Evolutionary conservation across 2,888 invertebrate genomes (phyloP), one percentile per base, ranked within the genome.

Genomic region (Synergus umbraculus): DNA sequence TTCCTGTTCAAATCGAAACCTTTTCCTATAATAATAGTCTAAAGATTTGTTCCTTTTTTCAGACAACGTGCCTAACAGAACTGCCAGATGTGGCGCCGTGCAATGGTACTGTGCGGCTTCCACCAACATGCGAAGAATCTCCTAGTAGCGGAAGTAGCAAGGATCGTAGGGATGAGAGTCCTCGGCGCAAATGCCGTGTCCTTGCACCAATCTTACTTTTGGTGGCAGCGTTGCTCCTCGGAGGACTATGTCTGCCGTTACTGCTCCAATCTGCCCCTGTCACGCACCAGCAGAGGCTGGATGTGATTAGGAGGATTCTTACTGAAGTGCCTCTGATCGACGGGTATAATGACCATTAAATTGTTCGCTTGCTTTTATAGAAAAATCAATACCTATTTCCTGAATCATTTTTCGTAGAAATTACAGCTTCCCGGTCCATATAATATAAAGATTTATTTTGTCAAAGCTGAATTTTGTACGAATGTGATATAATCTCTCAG

Each of bases 251-350:
- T 91, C 86, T 92, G 81, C 92, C 92, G 67, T 86, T 92, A 84
- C 88, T 92, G 80, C 88, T 92, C 77, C 90, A 91, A 89, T 88
- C 91, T 86, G 89, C 92, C 87, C 89, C 93, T 91, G 91, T 89
- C 82, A 92, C 91, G 79, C 94, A 94, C 79, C 94, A 95, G 90
- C 94, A 95, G 91, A 93, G 95, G 83, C 93, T 96, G 85, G 94
- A 95, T 85, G 94, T 94, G 85, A 94, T 95, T 87, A 93, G 94
- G 85, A 94, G 94, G 86, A 94, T 96, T 92, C 93, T 96, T 86
- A 94, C 94, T 86, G 95, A 95, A 91, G 94, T 94, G 78, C 96
- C 96, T 78, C 94, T 96, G 84, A 95, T 96, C 87, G 96, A 97
- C 91, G 97, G 96, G 85, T 97, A 96, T 97, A 96, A 92, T 96